These are phyloP conservation scores for Calycopis cecrops DNA, from an alignment of 1,140 invertebrate species.

Conservation along the genomic window DNA sequence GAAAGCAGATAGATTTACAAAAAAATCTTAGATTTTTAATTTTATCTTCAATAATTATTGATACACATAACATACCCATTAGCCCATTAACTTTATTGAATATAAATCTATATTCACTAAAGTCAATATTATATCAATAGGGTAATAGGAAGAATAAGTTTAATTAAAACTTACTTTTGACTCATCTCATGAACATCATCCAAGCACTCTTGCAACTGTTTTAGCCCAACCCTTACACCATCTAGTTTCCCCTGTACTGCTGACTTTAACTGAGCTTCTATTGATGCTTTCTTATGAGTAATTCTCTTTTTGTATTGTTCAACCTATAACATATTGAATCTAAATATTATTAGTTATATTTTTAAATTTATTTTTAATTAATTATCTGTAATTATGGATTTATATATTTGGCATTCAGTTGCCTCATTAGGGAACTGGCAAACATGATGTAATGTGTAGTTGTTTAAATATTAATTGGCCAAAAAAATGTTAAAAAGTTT, in stretches of 20 bases:
- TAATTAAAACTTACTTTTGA: conserved; percentile 47
- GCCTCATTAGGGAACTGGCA: too few species aligned
- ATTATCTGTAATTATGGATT: too few species aligned
- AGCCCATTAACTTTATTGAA: not conserved
- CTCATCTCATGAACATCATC: conserved; percentile 89
- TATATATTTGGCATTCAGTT: too few species aligned
- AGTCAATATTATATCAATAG: not conserved
- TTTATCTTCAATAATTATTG: too few species aligned
- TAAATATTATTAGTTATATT: conserved; percentile 9
- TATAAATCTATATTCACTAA: not conserved
- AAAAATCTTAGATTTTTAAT: too few species aligned
- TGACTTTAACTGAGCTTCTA: conserved; percentile 98
- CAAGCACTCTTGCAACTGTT: conserved; percentile 89
- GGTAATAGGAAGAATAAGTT: conserved; percentile 6
- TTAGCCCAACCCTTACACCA: conserved; percentile 95
- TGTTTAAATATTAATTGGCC: too few species aligned
- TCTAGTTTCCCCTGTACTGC: conserved; percentile 98
- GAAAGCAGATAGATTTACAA: too few species aligned
- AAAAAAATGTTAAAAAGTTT: too few species aligned
- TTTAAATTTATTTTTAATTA: too few species aligned
- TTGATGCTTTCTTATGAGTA: conserved; percentile 91
- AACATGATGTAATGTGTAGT: too few species aligned
- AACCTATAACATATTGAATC: conserved; percentile 64
- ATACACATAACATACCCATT: too few species aligned
- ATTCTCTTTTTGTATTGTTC: conserved; percentile 91